A percentile compares a stretch with the other conserved stretches of the same genome.
These are phyloP conservation scores for Brachionus plicatilis DNA, from an alignment of 1,140 invertebrate species.

Conservation along the genomic window DNA sequence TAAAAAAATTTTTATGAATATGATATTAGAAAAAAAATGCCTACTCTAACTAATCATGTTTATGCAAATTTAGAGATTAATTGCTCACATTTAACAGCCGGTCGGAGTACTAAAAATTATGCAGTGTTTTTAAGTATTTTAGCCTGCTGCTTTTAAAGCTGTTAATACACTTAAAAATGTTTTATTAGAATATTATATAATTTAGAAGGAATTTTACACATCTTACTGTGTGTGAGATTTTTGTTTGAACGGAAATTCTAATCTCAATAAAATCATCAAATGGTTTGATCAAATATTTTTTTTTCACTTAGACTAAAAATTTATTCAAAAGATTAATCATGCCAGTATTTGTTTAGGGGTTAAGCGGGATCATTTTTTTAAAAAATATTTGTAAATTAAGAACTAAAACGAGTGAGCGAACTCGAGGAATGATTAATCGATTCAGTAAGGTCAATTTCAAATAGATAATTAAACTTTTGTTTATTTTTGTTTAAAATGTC, in stretches of 20 bases:
- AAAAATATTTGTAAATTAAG: background rate
- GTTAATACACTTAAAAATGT: background rate
- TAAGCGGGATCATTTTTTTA: background rate
- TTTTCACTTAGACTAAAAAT: background rate
- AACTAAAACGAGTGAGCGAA: background rate
- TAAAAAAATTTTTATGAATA: background rate
- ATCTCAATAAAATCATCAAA: background rate
- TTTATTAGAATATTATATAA: background rate
- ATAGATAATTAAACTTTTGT: slow-evolving; percentile 2
- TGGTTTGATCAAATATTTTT: background rate
- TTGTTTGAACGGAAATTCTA: background rate
- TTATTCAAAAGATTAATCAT: background rate
- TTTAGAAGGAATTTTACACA: background rate
- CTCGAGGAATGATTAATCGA: background rate
- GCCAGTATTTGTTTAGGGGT: background rate
- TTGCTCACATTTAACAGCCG: background rate
- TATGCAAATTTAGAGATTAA: background rate
- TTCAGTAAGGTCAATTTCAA: background rate
- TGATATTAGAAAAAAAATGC: background rate
- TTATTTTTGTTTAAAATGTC: background rate
- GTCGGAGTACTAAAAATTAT: background rate
- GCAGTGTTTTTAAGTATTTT: background rate
- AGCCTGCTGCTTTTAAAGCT: background rate
- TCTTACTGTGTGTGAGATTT: background rate
- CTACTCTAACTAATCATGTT: background rate